phyloP scores from a whole-genome alignment of 1,140 invertebrate genomes.

The Phymorhynchus buccinoides region DNA sequence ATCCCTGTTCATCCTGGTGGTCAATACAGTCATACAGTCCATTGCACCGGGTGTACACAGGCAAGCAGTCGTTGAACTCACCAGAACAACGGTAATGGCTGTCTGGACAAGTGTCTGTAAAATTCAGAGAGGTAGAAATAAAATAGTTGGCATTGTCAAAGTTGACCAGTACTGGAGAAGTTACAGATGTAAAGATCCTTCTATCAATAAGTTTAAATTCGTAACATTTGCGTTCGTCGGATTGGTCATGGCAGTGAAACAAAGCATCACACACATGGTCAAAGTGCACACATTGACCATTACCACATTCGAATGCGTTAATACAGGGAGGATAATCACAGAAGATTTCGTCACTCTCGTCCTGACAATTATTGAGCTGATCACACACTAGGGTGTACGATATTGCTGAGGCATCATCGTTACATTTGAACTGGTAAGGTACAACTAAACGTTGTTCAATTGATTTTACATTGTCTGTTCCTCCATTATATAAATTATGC shows the following conservation, averaged over 20 bases:
- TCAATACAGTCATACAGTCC: conserved; percentile 32
- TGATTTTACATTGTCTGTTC: neutral
- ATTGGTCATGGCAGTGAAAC: neutral
- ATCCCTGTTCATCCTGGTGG: neutral
- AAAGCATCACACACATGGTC: neutral
- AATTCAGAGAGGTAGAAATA: too few species aligned
- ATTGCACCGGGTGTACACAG: conserved; percentile 8
- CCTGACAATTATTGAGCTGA: neutral
- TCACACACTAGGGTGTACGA: neutral
- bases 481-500: neutral
- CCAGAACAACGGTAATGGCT: conserved; percentile 17
- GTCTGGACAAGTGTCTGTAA: conserved; percentile 5
- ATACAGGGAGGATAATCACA: neutral
- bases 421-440: neutral
- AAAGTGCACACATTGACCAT: neutral
- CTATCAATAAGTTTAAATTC: too few species aligned
- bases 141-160: neutral
- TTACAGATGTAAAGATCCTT: neutral
- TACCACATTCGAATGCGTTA: neutral
- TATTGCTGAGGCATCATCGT: neutral
- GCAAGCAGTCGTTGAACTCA: neutral
- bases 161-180: neutral
- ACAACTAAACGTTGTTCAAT: too few species aligned
- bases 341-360: neutral
- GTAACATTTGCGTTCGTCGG: neutral